A percentile compares a stretch with the other conserved stretches of the same genome.
phyloP scores from a whole-genome alignment of 2,113 vertebrate species.

The Penelope pileata region DNA sequence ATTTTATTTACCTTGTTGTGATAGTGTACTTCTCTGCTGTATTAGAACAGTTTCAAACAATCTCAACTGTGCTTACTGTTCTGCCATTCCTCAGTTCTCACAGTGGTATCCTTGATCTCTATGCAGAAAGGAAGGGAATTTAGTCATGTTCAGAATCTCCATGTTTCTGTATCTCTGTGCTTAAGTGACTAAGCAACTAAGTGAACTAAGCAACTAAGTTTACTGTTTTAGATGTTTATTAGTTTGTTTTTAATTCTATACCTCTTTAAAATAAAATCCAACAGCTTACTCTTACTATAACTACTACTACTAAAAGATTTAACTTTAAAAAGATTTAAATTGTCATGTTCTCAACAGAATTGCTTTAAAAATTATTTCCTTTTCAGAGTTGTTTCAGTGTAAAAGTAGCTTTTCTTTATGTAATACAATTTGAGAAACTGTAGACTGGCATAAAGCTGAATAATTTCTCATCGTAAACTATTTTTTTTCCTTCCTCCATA shows the following conservation, averaged over 20 bases:
- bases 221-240: background rate
- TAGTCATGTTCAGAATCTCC: background rate
- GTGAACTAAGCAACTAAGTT: background rate
- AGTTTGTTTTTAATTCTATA: background rate
- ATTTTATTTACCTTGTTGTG: background rate
- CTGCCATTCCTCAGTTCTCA: background rate
- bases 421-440: fast-evolving
- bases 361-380: background rate
- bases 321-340: background rate
- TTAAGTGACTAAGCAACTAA: background rate
- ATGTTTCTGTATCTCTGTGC: background rate
- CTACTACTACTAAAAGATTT: background rate
- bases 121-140: background rate
- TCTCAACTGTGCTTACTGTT: background rate
- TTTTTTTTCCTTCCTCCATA: background rate
- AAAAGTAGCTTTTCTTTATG: background rate
- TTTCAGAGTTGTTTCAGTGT: background rate
- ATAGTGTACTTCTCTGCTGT: background rate
- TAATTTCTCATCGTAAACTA: background rate
- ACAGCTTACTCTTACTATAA: background rate
- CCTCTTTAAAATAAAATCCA: background rate
- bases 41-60: background rate
- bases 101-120: background rate
- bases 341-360: background rate
- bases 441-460: background rate